Conservation (phyloP, 1,140 invertebrate genomes). For the Nasonia giraulti region DNA sequence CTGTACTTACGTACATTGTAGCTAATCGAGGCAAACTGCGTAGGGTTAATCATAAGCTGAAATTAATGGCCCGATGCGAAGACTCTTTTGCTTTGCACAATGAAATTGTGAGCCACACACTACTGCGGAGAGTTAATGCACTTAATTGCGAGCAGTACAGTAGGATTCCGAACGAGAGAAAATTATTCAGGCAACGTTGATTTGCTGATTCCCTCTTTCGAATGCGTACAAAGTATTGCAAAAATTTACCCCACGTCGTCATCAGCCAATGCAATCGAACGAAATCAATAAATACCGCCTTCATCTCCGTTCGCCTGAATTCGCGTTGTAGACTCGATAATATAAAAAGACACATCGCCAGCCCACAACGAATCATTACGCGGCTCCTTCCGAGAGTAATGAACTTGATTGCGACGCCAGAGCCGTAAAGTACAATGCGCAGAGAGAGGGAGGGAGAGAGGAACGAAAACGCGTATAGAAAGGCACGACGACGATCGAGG, state of each 20-base stretch:
- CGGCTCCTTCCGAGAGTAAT: neutral
- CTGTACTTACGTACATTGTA: neutral
- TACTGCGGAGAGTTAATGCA: neutral
- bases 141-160: conserved; percentile 1
- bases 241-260: too few species aligned
- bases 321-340: neutral
- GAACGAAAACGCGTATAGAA: neutral
- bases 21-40: conserved; percentile 16
- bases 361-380: too few species aligned
- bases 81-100: conserved; percentile 18
- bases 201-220: neutral
- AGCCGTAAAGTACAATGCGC: neutral
- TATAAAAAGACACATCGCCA: neutral
- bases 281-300: too few species aligned
- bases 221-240: too few species aligned
- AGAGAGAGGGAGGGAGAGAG: neutral
- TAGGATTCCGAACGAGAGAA: neutral
- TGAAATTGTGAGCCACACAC: conserved; percentile 23
- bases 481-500: neutral
- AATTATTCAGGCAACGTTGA: neutral
- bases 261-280: too few species aligned
- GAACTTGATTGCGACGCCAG: neutral
- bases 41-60: conserved; percentile 26
- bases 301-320: too few species aligned
- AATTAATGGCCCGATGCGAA: conserved; percentile 14